A percentile compares a stretch with the other conserved stretches of the same genome.
phyloP scores from a whole-genome alignment of 2,797 vertebrate genomes.

The Oceanodroma leucorhoa region DNA sequence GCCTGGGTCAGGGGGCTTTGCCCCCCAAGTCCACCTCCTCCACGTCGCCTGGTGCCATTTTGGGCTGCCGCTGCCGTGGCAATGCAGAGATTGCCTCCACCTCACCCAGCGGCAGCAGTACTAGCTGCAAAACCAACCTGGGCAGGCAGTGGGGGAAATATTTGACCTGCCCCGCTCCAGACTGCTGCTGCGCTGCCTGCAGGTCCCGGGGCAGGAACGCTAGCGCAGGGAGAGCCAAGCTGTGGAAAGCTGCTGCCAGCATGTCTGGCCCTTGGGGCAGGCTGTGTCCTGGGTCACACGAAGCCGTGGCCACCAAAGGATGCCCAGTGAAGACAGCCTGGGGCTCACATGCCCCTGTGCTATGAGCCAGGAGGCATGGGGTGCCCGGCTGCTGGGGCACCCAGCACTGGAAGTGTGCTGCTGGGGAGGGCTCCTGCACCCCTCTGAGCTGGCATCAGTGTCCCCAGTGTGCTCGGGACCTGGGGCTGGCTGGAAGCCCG shows the following conservation, averaged over 20 bases:
- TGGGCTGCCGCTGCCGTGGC: background rate
- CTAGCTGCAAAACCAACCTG: background rate
- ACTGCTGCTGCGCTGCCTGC: background rate
- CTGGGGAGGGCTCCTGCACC: background rate
- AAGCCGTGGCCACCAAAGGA: background rate
- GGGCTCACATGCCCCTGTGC: background rate
- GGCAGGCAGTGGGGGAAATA: background rate
- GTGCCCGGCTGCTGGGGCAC: background rate
- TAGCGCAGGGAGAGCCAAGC: too few relatives aligned
- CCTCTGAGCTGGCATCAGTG: background rate
- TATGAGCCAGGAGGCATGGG: rapidly evolving
- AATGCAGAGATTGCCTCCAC: background rate
- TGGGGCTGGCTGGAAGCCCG: background rate
- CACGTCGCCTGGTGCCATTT: rapidly evolving
- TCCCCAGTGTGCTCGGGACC: background rate
- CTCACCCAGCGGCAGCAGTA: background rate
- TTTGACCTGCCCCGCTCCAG: background rate
- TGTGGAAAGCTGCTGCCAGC: background rate
- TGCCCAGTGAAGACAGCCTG: background rate
- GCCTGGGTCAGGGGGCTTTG: background rate
- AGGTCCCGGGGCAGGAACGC: background rate
- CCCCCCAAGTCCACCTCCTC: background rate
- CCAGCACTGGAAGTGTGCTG: background rate
- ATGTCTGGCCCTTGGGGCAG: rapidly evolving
- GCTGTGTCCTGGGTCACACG: background rate